Evolutionary conservation across 2,113 vertebrate genomes (phyloP), one percentile per base, ranked within the genome.

Genomic region (Ceratotherium simum): DNA sequence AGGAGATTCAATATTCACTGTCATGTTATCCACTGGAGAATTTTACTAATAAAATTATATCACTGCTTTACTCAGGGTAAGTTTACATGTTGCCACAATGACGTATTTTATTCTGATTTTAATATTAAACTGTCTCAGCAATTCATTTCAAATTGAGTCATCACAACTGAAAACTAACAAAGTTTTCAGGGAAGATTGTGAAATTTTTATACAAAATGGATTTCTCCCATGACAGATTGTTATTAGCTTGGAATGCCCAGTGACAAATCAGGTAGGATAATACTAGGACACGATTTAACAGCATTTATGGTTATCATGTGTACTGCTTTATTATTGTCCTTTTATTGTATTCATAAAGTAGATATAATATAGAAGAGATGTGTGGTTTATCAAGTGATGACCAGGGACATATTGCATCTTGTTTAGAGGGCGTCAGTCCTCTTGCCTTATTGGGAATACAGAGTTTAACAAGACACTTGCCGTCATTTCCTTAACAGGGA

Each of bases 401-500:
- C 98, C 98, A 98, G 87, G 98, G 98, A 90, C 97, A 97, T 93
- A 96, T 90, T 98, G 97, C 64, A 6, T 98, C 97, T 98, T 98
- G 95, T 98, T 98, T 98, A 98, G 97, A 91, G 91, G 95, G 91
- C 93, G 76, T 91, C 79, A 96, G 90, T 98, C 96, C 97, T 98
- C 98, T 96, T 97, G 97, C 97, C 98, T 98, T 98, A 97, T 95
- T 98, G 97, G 93, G 95, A 98, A 98, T 98, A 97, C 97, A 98
- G 76, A 97, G 98, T 98, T 98, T 98, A 99, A 98, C 98, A 98
- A 98, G 98, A 98, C 96, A 98, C 97, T 99, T 98, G 97, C 98
- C 98, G 98, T 99, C 98, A 98, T 99, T 99, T 99, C 97, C 98
- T 98, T 99, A 99, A 99, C 98, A 97, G 97, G 98, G 98, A 98